A percentile compares a stretch with the other conserved stretches of the same genome.
Evolutionary conservation across 2,113 vertebrate species (phyloP).

Genomic region (Protomyctophum bolini): DNA sequence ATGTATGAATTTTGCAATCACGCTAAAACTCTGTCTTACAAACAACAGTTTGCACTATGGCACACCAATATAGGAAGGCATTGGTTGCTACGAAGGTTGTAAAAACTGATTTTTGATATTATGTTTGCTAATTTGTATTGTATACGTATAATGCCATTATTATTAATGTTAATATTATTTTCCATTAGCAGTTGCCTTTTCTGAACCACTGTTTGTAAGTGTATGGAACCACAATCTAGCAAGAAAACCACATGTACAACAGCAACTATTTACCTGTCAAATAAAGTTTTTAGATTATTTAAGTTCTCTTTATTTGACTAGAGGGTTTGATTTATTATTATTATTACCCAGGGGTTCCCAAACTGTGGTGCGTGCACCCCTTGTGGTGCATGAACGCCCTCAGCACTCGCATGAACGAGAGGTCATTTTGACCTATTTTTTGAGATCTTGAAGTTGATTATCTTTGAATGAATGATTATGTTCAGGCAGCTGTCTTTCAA

Average conservation of each 20-base stretch:
- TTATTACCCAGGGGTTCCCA: neutral
- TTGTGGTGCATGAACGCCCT: too few relatives aligned
- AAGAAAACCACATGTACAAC: constrained; percentile 81
- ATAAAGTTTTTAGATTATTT: constrained; percentile 85
- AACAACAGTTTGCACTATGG: constrained; percentile 91
- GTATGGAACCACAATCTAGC: constrained; percentile 80
- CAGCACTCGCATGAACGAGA: too few relatives aligned
- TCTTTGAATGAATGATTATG: too few relatives aligned
- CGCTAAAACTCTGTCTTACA: constrained; percentile 82
- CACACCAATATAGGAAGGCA: constrained; percentile 86
- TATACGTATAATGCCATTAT: constrained; percentile 85
- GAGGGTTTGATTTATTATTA: constrained; percentile 1
- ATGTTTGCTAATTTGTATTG: constrained; percentile 91
- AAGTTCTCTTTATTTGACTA: constrained; percentile 63
- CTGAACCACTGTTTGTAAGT: constrained; percentile 89
- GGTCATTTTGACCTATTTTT: too few relatives aligned
- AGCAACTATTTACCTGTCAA: constrained; percentile 78
- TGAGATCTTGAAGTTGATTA: too few relatives aligned
- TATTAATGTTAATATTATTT: constrained; percentile 74
- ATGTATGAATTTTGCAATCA: constrained; percentile 71
- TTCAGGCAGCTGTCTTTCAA: too few relatives aligned
- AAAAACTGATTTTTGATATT: constrained; percentile 92
- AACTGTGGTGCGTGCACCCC: neutral
- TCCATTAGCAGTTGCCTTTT: constrained; percentile 91
- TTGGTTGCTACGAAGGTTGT: constrained; percentile 92